phyloP scores from a whole-genome alignment of 2,888 invertebrate species.

The Anthrax anthrax region DNA sequence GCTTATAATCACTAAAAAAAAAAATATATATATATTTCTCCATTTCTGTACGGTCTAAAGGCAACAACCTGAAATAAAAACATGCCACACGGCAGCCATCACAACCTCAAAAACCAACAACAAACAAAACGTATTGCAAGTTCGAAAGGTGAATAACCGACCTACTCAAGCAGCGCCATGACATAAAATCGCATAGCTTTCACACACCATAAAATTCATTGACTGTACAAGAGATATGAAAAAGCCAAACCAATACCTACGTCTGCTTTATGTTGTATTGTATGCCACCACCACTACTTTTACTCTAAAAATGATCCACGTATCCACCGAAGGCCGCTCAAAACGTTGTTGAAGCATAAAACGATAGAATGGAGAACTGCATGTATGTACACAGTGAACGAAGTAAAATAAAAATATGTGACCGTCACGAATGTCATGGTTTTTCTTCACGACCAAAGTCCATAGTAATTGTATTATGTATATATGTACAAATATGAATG shows the following conservation, averaged over 20 bases:
- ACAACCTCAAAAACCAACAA: conserved; percentile 5
- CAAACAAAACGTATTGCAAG: conserved; percentile 16
- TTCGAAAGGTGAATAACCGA: conserved; percentile 36
- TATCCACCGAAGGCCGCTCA: background rate
- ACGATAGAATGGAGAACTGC: background rate
- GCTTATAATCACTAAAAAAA: too few species aligned
- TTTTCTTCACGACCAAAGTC: background rate
- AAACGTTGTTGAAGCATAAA: too few species aligned
- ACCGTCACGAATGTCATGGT: conserved; percentile 8
- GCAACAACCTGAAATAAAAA: conserved; percentile 8
- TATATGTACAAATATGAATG: too few species aligned
- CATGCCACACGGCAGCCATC: background rate
- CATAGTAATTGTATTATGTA: background rate
- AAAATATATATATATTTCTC: background rate
- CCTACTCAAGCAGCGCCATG: conserved; percentile 34
- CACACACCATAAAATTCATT: background rate
- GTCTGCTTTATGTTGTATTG: too few species aligned
- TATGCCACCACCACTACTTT: too few species aligned
- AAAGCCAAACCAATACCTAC: background rate
- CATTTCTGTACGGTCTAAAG: conserved; percentile 1
- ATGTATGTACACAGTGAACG: too few species aligned
- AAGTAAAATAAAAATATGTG: background rate
- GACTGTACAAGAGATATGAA: background rate
- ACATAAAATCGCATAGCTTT: conserved; percentile 10
- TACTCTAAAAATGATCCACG: conserved; percentile 1